Evolutionary conservation across 2,113 vertebrate species (phyloP).

Genomic region (Myodes glareolus): DNA sequence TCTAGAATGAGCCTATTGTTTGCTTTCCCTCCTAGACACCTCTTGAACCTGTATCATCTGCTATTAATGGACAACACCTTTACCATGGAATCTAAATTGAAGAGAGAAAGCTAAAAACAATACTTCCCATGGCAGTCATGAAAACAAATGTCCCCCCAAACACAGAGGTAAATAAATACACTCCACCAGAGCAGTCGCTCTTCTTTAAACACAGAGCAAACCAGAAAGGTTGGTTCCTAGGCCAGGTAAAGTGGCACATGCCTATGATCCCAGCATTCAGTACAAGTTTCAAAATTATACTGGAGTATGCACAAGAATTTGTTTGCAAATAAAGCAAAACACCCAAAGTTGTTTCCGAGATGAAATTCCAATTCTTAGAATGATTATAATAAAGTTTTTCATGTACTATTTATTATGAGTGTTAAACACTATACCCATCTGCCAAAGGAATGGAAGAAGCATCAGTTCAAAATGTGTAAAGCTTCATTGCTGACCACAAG

Average conservation of each 20-base stretch:
- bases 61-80: conserved; percentile 26
- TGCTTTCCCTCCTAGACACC: conserved; percentile 10
- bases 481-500: conserved; percentile 9
- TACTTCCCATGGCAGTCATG: neutral
- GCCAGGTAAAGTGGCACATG: neutral
- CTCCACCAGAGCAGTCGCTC: neutral
- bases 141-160: conserved; percentile 38
- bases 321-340: neutral
- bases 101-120: neutral
- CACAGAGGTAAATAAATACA: conserved; percentile 15
- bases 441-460: conserved; percentile 45
- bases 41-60: conserved; percentile 29
- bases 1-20: neutral
- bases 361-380: conserved; percentile 51
- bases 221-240: neutral
- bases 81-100: neutral
- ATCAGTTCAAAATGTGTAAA: conserved; percentile 29
- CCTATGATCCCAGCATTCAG: neutral
- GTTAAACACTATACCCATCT: neutral
- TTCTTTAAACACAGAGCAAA: conserved; percentile 48
- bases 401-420: conserved; percentile 31
- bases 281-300: neutral
- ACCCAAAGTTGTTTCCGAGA: neutral
- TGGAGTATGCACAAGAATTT: neutral
- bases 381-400: conserved; percentile 25